Base-by-base conservation (phyloP, 1,140 invertebrate species). In the Heliconius eleuchia region DNA sequence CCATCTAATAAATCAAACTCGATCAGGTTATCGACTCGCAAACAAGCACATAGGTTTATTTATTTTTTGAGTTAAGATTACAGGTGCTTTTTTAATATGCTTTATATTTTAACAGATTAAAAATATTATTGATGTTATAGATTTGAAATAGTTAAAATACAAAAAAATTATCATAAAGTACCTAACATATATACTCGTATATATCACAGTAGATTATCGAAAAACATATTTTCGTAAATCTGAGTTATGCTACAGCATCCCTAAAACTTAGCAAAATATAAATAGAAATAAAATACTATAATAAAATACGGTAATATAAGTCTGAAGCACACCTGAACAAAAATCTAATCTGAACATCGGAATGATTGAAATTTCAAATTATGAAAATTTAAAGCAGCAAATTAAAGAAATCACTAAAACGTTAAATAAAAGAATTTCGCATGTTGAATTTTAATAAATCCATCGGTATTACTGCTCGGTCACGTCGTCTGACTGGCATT, bases 1-100 rank as follows among this genome's bases (percentile, higher is more conserved):
- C 80, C 81, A 84, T 86, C 85, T 79, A 89, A 90, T 90, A 90
- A 90, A 90, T 90, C 87, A 89, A 85, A 86, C 84, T 34, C 75
- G 80, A 83, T 82, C 80, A 87, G 87, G 85, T 85, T 88, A 86
- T 88, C 85, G 85, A 89, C 85, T 82, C 55, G 80, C 78, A 76
- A 85, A 82, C 83, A 84, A 82, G 77, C 79, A 77, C 81, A 66
- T 52, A 74, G 78, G 9, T 77, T 70, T 74, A 4, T 46, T 46
- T 23, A 23, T 42, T 42, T 42, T 46, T 46, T 55, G 46, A 74
- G 30, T 19, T 37, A 39, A 39, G 9, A 39, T 30, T 66, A 30
- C 3, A 30, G 9, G 23, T 66, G 60, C 11, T 66, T 0, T 66
- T 27, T 66, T 66, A 66, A 66, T 27, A 23, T 66, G 9, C 3